These are phyloP conservation scores for Drosophila flavopinicola DNA, from an alignment of 2,888 invertebrate species.

Conservation along the genomic window DNA sequence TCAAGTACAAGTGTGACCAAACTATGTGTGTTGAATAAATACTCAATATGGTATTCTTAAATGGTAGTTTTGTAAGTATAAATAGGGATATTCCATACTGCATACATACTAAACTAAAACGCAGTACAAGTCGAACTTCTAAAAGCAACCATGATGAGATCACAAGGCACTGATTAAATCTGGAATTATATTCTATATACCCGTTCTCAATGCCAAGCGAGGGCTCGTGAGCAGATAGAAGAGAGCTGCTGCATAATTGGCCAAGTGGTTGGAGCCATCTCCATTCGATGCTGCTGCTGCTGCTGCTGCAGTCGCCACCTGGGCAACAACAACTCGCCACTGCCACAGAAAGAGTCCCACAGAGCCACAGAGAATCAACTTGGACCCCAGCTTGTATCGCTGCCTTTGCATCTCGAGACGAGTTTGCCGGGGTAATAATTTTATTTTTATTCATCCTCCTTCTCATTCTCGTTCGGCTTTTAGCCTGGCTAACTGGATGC, in stretches of 20 bases:
- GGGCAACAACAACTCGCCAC: conserved; percentile 35
- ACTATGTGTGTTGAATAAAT: too few relatives aligned
- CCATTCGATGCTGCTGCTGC: conserved; percentile 2
- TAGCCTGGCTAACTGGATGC: neutral
- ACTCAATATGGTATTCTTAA: too few relatives aligned
- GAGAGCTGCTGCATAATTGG: conserved; percentile 59
- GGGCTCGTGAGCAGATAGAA: conserved; percentile 13
- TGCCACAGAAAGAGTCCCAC: neutral
- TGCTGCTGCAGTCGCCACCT: conserved; percentile 57
- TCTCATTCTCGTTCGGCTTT: conserved; percentile 14
- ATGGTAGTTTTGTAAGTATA: too few relatives aligned
- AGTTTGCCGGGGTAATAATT: conserved; percentile 70
- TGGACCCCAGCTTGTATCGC: conserved; percentile 59
- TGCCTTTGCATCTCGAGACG: conserved; percentile 73
- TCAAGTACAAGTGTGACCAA: too few relatives aligned
- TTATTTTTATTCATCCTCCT: conserved; percentile 62
- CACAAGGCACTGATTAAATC: too few relatives aligned
- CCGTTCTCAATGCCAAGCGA: neutral
- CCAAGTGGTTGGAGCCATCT: conserved; percentile 58
- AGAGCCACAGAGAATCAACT: conserved; percentile 32
- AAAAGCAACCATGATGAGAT: too few relatives aligned
- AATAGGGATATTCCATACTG: too few relatives aligned
- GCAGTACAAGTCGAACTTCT: too few relatives aligned
- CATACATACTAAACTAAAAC: too few relatives aligned
- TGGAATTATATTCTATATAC: conserved; percentile 18